Base-by-base conservation (phyloP, 2,113 vertebrate genomes). In the Saguinus imperator region DNA sequence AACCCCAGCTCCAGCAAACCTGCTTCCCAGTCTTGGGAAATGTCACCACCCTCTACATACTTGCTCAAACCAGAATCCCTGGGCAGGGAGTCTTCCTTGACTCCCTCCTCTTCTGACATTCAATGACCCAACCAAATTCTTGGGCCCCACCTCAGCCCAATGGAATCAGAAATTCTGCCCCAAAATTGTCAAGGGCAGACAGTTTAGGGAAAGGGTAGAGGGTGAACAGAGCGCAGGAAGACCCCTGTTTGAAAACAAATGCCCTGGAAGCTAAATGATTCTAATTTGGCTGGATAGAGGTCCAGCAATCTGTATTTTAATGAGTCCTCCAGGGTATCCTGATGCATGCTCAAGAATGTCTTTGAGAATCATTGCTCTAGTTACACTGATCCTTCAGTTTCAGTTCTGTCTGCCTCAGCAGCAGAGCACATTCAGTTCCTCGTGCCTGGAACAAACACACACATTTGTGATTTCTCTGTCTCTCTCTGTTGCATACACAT, bases 1-100 rank as follows among this genome's bases (percentile, higher is more conserved):
- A 40, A 0, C 37, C 37, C 40, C 27, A 13, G 0, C 45, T 48
- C 52, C 17, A 55, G 37, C 32, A 21, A 10, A 48, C 4, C 13
- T 61, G 64, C 12, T 48, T 18, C 35, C 64, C 43, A 43, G 50
- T 50, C 58, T 72, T 75, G 57, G 61, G 14, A 58, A 48, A 55
- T 10, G n/a, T 18, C 29, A 1, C 64, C 1, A 1, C 17, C 57
- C 10, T 37, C 20, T 4, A 2, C 72, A 25, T 13, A 52, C 73
- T n/a, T 14, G 16, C 57, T 72, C 73, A 45, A 17, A 50, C 35
- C n/a, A 75, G 83, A 66, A 43, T 58, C 17, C 14, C 52, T 64
- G 12, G 57, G 6, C 8, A 3, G 40, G 52, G 75, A 32, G 23
- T 11, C 40, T 52, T 88, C 20, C 68, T 25, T 12, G 52, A 81